Evolutionary conservation across 2,888 invertebrate species (phyloP).

Genomic region (Drosophila meridionalis): DNA sequence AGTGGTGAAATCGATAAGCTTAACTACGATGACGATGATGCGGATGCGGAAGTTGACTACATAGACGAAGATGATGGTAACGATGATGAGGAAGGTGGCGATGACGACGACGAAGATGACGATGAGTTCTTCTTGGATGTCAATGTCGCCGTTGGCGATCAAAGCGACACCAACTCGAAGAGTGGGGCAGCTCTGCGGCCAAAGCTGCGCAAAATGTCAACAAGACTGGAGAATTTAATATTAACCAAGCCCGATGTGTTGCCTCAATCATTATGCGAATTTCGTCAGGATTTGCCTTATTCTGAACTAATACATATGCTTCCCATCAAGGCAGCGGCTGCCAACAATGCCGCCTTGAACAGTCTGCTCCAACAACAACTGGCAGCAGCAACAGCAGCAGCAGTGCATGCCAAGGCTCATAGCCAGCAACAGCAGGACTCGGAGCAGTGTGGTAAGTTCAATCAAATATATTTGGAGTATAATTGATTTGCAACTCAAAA

Average conservation of each 20-base stretch:
- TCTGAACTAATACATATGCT: conserved; percentile 84
- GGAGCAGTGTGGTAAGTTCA: conserved; percentile 62
- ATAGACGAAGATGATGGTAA: conserved; percentile 78
- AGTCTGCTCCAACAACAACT: conserved; percentile 81
- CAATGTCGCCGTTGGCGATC: conserved; percentile 63
- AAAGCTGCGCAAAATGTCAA: conserved; percentile 80
- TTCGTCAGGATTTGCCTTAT: conserved; percentile 82
- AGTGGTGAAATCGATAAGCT: conserved; percentile 79
- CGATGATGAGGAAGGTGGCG: conserved; percentile 60
- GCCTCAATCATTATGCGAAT: conserved; percentile 83
- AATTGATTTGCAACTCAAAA: background rate
- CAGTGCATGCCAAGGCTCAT: conserved; percentile 71
- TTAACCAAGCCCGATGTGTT: conserved; percentile 82
- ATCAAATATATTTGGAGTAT: background rate
- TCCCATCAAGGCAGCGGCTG: conserved; percentile 79
- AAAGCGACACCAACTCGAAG: conserved; percentile 52
- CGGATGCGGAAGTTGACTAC: conserved; percentile 71
- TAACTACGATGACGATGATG: conserved; percentile 63
- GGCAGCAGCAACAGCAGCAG: conserved; percentile 72
- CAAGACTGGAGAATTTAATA: conserved; percentile 83
- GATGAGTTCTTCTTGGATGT: conserved; percentile 71
- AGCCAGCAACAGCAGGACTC: conserved; percentile 49
- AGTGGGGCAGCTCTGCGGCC: conserved; percentile 53
- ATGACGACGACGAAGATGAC: conserved; percentile 75
- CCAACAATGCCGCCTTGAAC: conserved; percentile 73